Conservation (phyloP, 2,113 vertebrate genomes). For the zebrafish (Danio rerio) region DNA sequence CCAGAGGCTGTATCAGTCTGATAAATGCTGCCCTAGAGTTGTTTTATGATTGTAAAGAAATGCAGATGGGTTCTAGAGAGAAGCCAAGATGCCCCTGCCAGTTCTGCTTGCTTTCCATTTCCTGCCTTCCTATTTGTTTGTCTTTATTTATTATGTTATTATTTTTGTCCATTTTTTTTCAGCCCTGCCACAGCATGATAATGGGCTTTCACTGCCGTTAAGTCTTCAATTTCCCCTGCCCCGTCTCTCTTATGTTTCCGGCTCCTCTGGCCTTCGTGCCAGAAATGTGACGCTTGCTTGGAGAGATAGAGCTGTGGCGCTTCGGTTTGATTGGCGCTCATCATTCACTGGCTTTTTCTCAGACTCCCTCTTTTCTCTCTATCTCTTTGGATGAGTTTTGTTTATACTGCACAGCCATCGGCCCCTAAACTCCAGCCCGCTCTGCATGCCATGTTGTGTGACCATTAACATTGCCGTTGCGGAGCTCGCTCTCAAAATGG, state of each 20-base stretch:
- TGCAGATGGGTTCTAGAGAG: slow-evolving; percentile 33
- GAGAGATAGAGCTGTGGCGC: slow-evolving; percentile 13
- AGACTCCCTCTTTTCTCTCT: background rate
- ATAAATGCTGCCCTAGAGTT: slow-evolving; percentile 37
- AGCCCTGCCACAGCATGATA: slow-evolving; percentile 20
- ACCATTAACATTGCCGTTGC: slow-evolving; percentile 26
- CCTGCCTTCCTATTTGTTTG: slow-evolving; percentile 16
- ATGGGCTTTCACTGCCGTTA: slow-evolving; percentile 28
- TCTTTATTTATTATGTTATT: slow-evolving; percentile 27
- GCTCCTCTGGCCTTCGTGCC: slow-evolving; percentile 15
- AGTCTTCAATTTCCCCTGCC: slow-evolving; percentile 19
- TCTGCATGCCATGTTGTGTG: slow-evolving; percentile 31
- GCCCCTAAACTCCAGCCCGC: background rate
- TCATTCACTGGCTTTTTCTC: slow-evolving; percentile 2
- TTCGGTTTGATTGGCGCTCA: slow-evolving; percentile 29
- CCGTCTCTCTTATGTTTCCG: slow-evolving; percentile 16
- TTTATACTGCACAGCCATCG: slow-evolving; percentile 23
- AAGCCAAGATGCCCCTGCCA: slow-evolving; percentile 31
- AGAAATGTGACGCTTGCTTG: slow-evolving; percentile 18
- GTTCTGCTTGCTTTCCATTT: slow-evolving; percentile 29
- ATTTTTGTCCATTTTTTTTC: slow-evolving; percentile 1
- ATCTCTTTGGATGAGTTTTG: slow-evolving; percentile 32
- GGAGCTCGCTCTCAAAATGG: slow-evolving; percentile 17
- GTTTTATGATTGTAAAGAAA: slow-evolving; percentile 44
- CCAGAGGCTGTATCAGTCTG: slow-evolving; percentile 40